These are phyloP conservation scores for Incurvaria masculella DNA, from an alignment of 2,888 invertebrate genomes.

Conservation along the genomic window DNA sequence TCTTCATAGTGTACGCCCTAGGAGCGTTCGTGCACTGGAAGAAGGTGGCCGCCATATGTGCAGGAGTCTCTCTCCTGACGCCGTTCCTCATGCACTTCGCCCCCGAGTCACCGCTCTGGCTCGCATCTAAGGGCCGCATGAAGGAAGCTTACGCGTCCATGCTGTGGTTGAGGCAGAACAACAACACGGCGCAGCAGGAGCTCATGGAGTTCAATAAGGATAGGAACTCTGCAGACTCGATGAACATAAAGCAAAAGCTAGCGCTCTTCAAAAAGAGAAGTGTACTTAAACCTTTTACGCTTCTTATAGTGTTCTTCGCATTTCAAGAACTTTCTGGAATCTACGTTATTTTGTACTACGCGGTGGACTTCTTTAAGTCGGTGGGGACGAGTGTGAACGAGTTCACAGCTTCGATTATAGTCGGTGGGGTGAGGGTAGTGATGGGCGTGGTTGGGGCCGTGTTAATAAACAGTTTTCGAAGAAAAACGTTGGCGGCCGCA, in stretches of 20 bases:
- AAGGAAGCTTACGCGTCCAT: conserved; percentile 60
- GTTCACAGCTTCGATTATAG: conserved; percentile 66
- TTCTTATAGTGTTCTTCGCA: conserved; percentile 63
- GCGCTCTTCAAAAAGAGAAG: conserved; percentile 47
- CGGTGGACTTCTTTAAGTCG: conserved; percentile 67
- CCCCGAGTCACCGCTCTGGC: conserved; percentile 69
- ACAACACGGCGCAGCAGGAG: conserved; percentile 60
- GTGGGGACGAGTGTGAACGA: conserved; percentile 64
- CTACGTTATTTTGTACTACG: conserved; percentile 69
- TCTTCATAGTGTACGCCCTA: conserved; percentile 64
- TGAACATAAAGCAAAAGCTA: conserved; percentile 39
- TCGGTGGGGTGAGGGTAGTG: conserved; percentile 62
- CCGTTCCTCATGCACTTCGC: conserved; percentile 59
- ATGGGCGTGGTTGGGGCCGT: conserved; percentile 67
- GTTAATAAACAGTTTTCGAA: conserved; percentile 61
- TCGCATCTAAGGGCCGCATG: conserved; percentile 58
- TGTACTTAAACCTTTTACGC: conserved; percentile 65
- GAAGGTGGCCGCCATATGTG: conserved; percentile 61
- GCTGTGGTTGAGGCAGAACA: conserved; percentile 63
- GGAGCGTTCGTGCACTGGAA: conserved; percentile 68
- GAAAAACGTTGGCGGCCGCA: conserved; percentile 60
- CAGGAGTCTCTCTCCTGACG: conserved; percentile 54
- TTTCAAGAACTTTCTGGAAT: conserved; percentile 73
- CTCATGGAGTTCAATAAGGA: conserved; percentile 58
- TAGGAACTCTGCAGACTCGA: conserved; percentile 32